Evolutionary conservation across 2,888 invertebrate species (phyloP).

Genomic region (Panzeria rudis): DNA sequence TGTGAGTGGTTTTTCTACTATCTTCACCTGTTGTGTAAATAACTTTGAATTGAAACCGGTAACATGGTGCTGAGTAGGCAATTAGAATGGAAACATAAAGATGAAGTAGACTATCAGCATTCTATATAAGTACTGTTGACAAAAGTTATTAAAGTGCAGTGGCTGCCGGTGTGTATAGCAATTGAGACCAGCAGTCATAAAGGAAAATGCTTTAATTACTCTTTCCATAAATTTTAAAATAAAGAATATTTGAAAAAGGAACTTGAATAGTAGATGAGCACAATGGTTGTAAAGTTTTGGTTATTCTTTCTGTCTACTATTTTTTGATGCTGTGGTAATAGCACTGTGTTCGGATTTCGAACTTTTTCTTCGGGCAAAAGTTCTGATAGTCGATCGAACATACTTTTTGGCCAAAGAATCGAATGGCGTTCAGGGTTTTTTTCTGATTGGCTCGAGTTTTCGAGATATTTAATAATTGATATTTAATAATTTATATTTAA

Average conservation of each 20-base stretch:
- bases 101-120: constrained; percentile 31
- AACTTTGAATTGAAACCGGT: constrained; percentile 34
- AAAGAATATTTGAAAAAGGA: constrained; percentile 30
- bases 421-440: too few species aligned
- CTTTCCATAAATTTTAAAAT: constrained; percentile 49
- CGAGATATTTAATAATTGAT: too few species aligned
- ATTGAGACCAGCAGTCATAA: constrained; percentile 36
- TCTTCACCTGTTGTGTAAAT: constrained; percentile 44
- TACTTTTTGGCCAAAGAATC: too few species aligned
- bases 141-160: constrained; percentile 65
- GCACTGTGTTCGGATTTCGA: too few species aligned
- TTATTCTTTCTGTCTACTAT: not conserved
- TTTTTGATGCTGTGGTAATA: not conserved
- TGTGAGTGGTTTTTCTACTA: constrained; percentile 56
- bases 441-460: too few species aligned
- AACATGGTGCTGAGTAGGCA: constrained; percentile 53
- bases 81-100: constrained; percentile 43
- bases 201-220: constrained; percentile 58
- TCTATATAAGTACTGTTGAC: constrained; percentile 56
- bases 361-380: too few species aligned
- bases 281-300: not conserved
- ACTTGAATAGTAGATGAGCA: not conserved
- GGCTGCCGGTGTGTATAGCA: constrained; percentile 37
- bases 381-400: too few species aligned
- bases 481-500: too few species aligned